Evolutionary conservation across 1,140 invertebrate species (phyloP), one percentile per base, ranked within the genome.

Genomic region (Euura lappo): DNA sequence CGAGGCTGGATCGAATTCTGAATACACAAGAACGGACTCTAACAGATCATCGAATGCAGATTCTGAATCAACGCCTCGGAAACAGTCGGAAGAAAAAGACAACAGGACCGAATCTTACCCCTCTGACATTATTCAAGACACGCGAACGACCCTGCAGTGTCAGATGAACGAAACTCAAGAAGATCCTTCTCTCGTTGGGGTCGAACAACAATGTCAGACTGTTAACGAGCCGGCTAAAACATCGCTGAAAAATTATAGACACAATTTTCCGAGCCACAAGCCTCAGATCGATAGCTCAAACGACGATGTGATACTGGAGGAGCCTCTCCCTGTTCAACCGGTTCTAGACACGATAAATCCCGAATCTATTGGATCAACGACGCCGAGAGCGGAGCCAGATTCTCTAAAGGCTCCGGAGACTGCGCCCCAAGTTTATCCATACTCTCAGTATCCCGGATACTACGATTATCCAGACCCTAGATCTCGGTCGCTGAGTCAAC

Each of bases 381-480:
- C 45, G 78, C 75, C 70, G 76, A 78, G 69, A 51, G 78, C 80
- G 2, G 79, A 73, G 66, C 70, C 74, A 2, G 74, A 76, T 11
- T 74, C 80, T 65, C 71, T 75, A 11, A 81, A 80, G 66, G 73
- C 45, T 11, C 8, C 46, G 13, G 79, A 80, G 6, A 45, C 76
- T 4, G 67, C 86, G 45, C 80, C 84, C 0, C 85, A 87, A 70
- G 83, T 78, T 5, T 88, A 88, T 76, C 84, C 85, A 10, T 88
- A 87, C 65, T 81, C 85, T 13, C 86, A 87, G 5, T 88, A 85
- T 74, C 85, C 86, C 6, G 83, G 86, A 71, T 88, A 88, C 71
- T 88, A 86, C 60, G 87, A 88, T 70, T 87, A 88, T 65, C 75
- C 71, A 0, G 87, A 87, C 76, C 85, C 87, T 0, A 74, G 86